Evolutionary conservation across 2,888 invertebrate genomes (phyloP).

Genomic region (Hydrotaea diabolus): DNA sequence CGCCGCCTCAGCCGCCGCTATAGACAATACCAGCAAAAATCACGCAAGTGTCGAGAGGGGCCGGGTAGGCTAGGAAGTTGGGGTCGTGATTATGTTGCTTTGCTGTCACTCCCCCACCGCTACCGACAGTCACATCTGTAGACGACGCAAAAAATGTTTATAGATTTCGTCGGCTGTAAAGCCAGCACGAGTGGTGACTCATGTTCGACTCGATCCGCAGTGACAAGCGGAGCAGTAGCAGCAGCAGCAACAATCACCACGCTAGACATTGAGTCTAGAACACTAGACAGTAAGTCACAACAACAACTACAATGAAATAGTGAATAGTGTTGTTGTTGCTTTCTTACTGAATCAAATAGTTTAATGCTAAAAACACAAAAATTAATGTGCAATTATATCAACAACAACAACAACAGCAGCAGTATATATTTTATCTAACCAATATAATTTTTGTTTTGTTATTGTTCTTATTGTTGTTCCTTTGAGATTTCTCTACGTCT

Average conservation of each 20-base stretch:
- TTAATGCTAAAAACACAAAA: background rate
- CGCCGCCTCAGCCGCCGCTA: too few species aligned
- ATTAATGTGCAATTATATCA: background rate
- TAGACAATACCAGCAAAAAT: background rate
- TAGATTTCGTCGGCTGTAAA: slow-evolving; percentile 5
- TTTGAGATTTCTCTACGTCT: background rate
- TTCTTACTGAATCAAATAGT: slow-evolving; percentile 9
- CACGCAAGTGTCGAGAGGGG: background rate
- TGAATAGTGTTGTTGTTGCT: background rate
- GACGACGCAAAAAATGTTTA: background rate
- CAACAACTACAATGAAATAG: slow-evolving; percentile 3
- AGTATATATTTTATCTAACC: background rate
- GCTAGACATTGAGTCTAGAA: slow-evolving; percentile 23
- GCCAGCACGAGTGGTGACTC: background rate
- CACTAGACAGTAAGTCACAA: background rate
- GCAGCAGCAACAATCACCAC: background rate
- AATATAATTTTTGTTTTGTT: background rate
- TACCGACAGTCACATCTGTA: background rate
- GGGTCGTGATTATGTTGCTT: background rate
- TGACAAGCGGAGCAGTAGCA: background rate
- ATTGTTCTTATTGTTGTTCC: background rate
- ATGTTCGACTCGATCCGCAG: background rate
- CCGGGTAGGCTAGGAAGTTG: too few species aligned
- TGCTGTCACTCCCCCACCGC: background rate
- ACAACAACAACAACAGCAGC: too few species aligned